Base-by-base conservation (phyloP, 2,113 vertebrate species). In the Salvelinus sp. region DNA sequence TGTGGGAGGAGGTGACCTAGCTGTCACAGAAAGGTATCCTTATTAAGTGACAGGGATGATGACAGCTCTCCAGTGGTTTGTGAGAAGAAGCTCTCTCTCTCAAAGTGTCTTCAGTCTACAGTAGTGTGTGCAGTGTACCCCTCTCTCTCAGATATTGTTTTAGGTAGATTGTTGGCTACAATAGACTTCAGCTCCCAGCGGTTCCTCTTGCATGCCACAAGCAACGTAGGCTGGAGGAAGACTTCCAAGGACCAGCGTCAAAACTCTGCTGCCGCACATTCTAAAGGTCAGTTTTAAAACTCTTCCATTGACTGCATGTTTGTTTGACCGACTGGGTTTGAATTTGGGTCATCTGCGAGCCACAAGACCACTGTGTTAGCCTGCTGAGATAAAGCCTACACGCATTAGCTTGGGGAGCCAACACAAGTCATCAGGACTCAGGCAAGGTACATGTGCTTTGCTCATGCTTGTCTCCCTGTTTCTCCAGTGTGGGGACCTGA, bases 1-100 rank as follows among this genome's bases (percentile, higher is more conserved):
- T 83, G 85, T 47, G 50, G 72, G 66, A 76, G 73, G 66, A 77
- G 69, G 33, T 80, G 75, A 79, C 65, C 76, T 7, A 1, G 9
- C 1, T 81, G 88, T 83, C 85, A 87, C 70, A 28, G 27, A 20
- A 12, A 68, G 58, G 81, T 86, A 88, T 80, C 86, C 79, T 70
- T 76, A 83, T 78, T 78, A 85, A 79, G 73, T 70, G 68, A 57
- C 73, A 38, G 67, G 54, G 2, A 71, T 30, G 66, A 78, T 65
- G 50, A 54, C 62, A 18, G 28, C 28, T 12, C 14, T 28, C 6
- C 25, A 72, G 16, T 25, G 16, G 23, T 33, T 10, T 0, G 22
- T 13, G 54, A 65, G 66, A 54, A 13, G 20, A 54, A 16, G 20
- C 58, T 3, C 65, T 38, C 20, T 20, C 30, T 10, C 14, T 68